Evolutionary conservation across 2,888 invertebrate genomes (phyloP).

Genomic region (Bembecia ichneumoniformis): DNA sequence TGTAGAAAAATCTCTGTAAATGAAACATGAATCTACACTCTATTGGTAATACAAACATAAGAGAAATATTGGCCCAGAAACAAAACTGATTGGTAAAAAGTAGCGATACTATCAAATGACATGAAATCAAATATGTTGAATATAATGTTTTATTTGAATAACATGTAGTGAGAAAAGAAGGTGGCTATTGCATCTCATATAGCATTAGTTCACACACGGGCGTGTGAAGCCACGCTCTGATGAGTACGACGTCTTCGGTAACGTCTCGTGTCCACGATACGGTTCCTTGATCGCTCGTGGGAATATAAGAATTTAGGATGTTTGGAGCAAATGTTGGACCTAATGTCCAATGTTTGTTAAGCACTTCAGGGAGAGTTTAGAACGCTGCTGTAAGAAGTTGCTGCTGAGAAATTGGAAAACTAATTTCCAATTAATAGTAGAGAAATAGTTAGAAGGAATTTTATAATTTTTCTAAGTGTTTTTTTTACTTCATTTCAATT

Average conservation of each 20-base stretch:
- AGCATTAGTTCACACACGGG: constrained; percentile 39
- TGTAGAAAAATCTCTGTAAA: too few relatives aligned
- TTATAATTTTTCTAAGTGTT: too few relatives aligned
- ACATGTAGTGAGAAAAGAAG: not conserved
- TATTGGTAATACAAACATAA: constrained; percentile 3
- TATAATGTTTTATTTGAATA: not conserved
- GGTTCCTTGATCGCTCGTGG: constrained; percentile 24
- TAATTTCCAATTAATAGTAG: too few relatives aligned
- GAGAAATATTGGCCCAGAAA: constrained; percentile 4
- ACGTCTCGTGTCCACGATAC: constrained; percentile 48
- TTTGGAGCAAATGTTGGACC: not conserved
- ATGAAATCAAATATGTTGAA: not conserved
- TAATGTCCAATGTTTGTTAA: not conserved
- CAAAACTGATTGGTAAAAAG: too few relatives aligned
- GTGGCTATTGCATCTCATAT: constrained; percentile 23
- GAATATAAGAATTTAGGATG: constrained; percentile 9
- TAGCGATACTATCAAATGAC: not conserved
- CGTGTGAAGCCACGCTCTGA: constrained; percentile 54
- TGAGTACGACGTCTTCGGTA: constrained; percentile 41
- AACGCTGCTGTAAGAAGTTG: not conserved
- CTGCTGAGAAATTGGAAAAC: not conserved
- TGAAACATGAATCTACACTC: too few relatives aligned
- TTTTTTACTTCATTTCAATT: too few relatives aligned
- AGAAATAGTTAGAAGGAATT: too few relatives aligned
- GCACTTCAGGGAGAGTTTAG: not conserved